phyloP scores from a whole-genome alignment of 2,888 invertebrate genomes.

The Caenorhabditis sp. region DNA sequence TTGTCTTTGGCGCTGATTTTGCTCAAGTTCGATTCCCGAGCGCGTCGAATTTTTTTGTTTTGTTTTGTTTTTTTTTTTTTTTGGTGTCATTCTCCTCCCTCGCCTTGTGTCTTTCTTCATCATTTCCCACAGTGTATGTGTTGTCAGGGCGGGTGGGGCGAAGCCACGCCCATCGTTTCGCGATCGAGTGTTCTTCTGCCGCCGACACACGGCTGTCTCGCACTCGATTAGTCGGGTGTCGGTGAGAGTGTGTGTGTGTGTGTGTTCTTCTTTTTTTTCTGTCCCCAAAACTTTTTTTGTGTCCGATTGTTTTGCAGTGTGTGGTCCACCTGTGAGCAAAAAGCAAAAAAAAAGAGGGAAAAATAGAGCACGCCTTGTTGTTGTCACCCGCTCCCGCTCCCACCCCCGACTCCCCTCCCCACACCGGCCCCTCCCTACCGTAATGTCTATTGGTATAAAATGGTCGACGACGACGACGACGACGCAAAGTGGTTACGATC shows the following conservation, averaged over 20 bases:
- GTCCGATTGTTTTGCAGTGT: not conserved
- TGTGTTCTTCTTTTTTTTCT: not conserved
- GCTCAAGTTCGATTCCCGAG: no score
- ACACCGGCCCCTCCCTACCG: not conserved
- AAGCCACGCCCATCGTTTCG: not conserved
- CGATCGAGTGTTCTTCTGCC: not conserved
- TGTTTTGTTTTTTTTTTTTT: no score
- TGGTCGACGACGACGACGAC: not conserved
- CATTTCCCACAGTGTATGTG: no score
- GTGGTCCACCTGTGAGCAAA: no score
- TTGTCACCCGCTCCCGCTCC: no score
- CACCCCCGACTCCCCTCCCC: no score
- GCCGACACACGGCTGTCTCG: not conserved
- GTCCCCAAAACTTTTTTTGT: not conserved
- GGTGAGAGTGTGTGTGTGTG: not conserved
- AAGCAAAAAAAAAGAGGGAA: no score
- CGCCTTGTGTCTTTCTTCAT: conserved; percentile 4
- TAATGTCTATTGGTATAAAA: not conserved
- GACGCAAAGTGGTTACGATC: not conserved
- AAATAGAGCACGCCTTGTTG: no score
- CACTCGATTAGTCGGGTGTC: not conserved
- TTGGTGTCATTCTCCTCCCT: not conserved
- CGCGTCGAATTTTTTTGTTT: no score
- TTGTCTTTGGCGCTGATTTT: no score
- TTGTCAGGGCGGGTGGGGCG: no score